These are phyloP conservation scores for Aethes cnicana DNA, from an alignment of 2,888 invertebrate species.

Conservation along the genomic window DNA sequence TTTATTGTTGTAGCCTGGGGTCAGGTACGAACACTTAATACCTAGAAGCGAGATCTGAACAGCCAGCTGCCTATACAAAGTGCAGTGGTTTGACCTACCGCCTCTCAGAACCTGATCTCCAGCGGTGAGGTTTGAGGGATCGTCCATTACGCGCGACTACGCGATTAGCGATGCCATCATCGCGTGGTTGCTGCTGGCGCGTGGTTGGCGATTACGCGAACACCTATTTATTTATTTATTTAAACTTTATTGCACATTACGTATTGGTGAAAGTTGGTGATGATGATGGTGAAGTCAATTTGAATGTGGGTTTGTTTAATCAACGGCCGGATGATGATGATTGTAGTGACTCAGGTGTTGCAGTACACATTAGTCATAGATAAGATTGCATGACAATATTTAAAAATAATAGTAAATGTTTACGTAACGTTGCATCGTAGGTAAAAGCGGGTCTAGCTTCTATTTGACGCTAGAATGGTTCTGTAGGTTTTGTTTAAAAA, in stretches of 20 bases:
- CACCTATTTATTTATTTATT: no score
- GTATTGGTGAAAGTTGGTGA: neutral
- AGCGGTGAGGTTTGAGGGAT: no score
- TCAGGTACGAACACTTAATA: neutral
- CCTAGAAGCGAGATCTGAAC: no score
- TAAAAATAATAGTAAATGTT: slow-evolving; percentile 58
- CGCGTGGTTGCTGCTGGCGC: no score
- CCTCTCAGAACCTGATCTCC: no score
- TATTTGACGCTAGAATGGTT: slow-evolving; percentile 30
- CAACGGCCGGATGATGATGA: slow-evolving; percentile 23
- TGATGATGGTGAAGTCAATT: neutral
- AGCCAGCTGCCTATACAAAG: no score
- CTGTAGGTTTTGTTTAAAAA: slow-evolving; percentile 30
- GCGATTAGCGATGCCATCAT: no score
- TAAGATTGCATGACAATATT: slow-evolving; percentile 55
- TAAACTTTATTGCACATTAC: no score
- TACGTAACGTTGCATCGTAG: slow-evolving; percentile 45
- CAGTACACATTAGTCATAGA: slow-evolving; percentile 54
- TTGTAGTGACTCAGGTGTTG: slow-evolving; percentile 22
- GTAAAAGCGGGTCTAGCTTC: slow-evolving; percentile 34
- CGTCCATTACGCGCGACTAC: no score
- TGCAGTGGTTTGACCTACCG: no score
- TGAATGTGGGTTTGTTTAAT: slow-evolving; percentile 8
- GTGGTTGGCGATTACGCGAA: no score
- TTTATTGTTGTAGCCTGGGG: slow-evolving; percentile 35